phyloP scores from a whole-genome alignment of 2,113 vertebrate genomes.

The Ivindomyrus marchei region DNA sequence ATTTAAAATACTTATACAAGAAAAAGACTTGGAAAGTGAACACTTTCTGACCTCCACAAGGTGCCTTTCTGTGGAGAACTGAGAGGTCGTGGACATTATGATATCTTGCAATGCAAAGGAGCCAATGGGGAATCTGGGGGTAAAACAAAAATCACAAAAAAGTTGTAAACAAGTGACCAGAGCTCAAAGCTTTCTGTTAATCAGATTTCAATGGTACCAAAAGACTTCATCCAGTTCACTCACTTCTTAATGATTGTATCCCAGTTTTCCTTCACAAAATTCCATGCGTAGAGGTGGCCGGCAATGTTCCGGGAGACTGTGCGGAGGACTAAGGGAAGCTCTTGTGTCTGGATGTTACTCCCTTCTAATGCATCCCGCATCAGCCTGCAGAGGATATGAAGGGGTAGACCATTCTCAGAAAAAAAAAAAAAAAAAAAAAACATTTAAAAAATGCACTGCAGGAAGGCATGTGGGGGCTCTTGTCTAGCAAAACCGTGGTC shows the following conservation, averaged over 20 bases:
- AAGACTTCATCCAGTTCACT: slow-evolving; percentile 35
- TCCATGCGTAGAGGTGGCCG: slow-evolving; percentile 80
- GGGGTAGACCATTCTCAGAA: neutral
- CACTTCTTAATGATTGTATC: slow-evolving; percentile 76
- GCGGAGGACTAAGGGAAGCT: slow-evolving; percentile 70
- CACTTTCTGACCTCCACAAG: slow-evolving; percentile 68
- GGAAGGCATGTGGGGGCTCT: neutral
- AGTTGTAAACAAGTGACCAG: neutral
- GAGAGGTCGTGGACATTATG: slow-evolving; percentile 68
- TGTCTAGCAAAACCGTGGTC: neutral
- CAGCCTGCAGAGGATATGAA: slow-evolving; percentile 59
- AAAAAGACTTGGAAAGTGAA: neutral
- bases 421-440: neutral
- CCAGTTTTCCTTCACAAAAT: slow-evolving; percentile 94
- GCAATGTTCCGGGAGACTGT: slow-evolving; percentile 62
- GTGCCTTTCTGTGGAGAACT: slow-evolving; percentile 78
- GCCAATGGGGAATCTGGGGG: slow-evolving; percentile 75
- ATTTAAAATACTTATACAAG: neutral
- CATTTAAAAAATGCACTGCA: neutral
- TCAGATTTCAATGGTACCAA: neutral
- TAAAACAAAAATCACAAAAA: neutral
- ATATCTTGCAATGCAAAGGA: slow-evolving; percentile 79
- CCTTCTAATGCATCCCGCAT: slow-evolving; percentile 69
- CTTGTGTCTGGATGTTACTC: slow-evolving; percentile 67
- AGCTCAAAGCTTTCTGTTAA: neutral